phyloP scores from a whole-genome alignment of 1,140 invertebrate species.

The Geopemphigus sp. region DNA sequence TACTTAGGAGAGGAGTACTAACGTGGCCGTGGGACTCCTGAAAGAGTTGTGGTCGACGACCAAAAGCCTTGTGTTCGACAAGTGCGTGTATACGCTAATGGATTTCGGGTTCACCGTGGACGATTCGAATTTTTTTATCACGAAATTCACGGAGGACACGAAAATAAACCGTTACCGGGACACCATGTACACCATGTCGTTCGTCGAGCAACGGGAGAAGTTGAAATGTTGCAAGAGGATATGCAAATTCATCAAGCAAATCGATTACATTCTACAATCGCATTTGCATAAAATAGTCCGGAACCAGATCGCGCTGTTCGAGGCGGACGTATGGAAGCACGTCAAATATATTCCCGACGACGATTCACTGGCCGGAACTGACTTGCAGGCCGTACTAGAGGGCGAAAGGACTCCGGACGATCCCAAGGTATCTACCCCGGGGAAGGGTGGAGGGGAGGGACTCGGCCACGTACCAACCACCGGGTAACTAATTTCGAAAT shows the following conservation, averaged over 20 bases:
- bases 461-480: too few species aligned
- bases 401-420: not conserved
- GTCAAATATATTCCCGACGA: constrained; percentile 7
- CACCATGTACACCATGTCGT: not conserved
- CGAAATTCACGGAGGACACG: not conserved
- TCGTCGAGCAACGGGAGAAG: not conserved
- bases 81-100: not conserved
- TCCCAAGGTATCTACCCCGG: constrained; percentile 20
- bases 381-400: not conserved
- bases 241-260: not conserved
- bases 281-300: constrained; percentile 18
- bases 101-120: not conserved
- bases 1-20: not conserved
- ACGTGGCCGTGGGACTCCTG: not conserved
- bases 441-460: too few species aligned
- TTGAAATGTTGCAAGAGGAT: constrained; percentile 16
- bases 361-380: not conserved
- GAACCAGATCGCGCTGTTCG: constrained; percentile 12
- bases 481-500: not conserved
- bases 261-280: constrained; percentile 13
- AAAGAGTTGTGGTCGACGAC: not conserved
- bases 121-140: not conserved
- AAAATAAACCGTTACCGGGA: not conserved
- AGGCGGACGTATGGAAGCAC: not conserved
- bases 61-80: not conserved